phyloP scores from a whole-genome alignment of 2,888 invertebrate genomes.

The Alviniconcha strummeri region DNA sequence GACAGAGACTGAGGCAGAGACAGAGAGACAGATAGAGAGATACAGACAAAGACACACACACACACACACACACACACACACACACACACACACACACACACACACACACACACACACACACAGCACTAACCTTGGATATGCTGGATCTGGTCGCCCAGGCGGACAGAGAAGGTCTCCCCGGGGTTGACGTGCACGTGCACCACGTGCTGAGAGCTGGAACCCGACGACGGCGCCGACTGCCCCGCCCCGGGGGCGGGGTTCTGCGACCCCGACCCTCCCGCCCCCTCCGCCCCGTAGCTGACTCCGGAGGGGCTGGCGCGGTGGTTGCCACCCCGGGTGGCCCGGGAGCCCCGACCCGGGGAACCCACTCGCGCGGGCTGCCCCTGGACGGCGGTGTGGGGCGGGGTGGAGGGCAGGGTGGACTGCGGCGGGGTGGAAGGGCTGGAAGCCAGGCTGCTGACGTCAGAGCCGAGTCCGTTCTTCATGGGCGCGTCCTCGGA shows the following conservation, averaged over 20 bases:
- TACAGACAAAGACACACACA: neutral
- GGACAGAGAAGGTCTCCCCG: conserved; percentile 85
- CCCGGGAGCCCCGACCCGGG: conserved; percentile 21
- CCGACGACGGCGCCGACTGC: neutral
- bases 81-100: too few species aligned
- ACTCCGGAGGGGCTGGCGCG: conserved; percentile 8
- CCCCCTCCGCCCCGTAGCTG: conserved; percentile 3
- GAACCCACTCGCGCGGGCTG: conserved; percentile 32
- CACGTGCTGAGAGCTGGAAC: conserved; percentile 76
- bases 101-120: neutral
- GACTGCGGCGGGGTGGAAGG: conserved; percentile 27
- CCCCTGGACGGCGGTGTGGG: conserved; percentile 8
- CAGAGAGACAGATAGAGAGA: too few species aligned
- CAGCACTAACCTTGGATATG: conserved; percentile 82
- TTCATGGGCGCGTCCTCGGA: conserved; percentile 40
- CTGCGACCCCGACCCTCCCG: conserved; percentile 28
- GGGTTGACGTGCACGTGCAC: conserved; percentile 85
- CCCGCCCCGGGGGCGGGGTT: conserved; percentile 15
- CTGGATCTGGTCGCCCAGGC: conserved; percentile 84
- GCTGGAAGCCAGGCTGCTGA: conserved; percentile 28
- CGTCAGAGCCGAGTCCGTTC: conserved; percentile 37
- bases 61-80: too few species aligned
- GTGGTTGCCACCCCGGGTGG: conserved; percentile 14
- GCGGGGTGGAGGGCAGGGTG: conserved; percentile 15
- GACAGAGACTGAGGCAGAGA: neutral